Conservation (phyloP, 2,888 invertebrate species). For the Andrena chrysosceles region DNA sequence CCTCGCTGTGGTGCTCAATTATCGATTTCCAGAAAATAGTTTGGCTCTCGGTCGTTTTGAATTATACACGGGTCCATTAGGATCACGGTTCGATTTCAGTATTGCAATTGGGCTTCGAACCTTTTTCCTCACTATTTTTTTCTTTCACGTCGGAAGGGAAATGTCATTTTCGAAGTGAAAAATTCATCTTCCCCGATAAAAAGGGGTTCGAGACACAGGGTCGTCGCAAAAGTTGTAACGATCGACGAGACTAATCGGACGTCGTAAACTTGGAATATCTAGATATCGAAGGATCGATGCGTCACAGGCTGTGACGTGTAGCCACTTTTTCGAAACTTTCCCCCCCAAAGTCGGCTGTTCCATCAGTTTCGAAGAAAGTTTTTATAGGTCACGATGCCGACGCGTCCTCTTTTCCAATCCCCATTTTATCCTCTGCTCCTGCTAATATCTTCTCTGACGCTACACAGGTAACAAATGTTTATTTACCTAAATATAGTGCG, state of each 20-base stretch:
- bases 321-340: constrained; percentile 47
- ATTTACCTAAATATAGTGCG: constrained; percentile 12
- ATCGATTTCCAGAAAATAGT: neutral
- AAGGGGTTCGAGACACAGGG: constrained; percentile 5
- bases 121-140: neutral
- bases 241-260: constrained; percentile 43
- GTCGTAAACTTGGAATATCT: constrained; percentile 46
- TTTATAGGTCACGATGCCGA: constrained; percentile 53
- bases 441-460: no score
- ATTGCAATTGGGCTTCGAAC: neutral
- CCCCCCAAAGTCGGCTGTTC: constrained; percentile 22
- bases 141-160: neutral
- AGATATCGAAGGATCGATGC: constrained; percentile 44
- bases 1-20: neutral
- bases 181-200: neutral
- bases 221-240: constrained; percentile 31
- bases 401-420: neutral
- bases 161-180: neutral
- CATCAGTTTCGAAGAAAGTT: constrained; percentile 58
- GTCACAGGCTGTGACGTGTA: constrained; percentile 36
- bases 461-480: neutral
- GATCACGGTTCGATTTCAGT: neutral
- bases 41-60: neutral
- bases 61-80: neutral
- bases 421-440: constrained; percentile 4